Evolutionary conservation across 2,797 vertebrate genomes (phyloP), one percentile per base, ranked within the genome.

Genomic region (Hydrocynus forskahlii): DNA sequence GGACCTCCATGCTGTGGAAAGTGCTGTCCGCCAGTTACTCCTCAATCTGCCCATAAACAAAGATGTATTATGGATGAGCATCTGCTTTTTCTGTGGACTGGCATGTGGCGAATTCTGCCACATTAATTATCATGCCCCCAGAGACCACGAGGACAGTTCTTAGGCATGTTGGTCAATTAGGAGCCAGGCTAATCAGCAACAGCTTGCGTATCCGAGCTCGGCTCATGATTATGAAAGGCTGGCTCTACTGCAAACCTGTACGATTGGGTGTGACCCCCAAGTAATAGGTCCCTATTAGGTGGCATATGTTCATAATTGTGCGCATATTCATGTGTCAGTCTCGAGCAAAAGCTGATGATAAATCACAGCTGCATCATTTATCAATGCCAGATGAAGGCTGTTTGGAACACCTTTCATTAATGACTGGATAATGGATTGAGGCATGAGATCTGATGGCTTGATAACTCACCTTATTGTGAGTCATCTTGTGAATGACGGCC

Each of bases 291-390:
- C 52, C 40, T 69, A 60, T 75, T 60, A 80, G 43, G 19, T 38
- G 25, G 63, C 79, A 81, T 75, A 81, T 75, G 79, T 81, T 75
- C 79, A 68, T 23, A 72, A 55, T 72, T 72, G 17, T 19, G 50
- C 55, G 50, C 52, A 54, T 55, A 55, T 72, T 72, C 50, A 55
- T 54, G 45, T 19, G 52, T 72, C 69, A 55, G 68, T 21, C 21
- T 70, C 25, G 12, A 73, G 70, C 62, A 74, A 66, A 23, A 40
- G 60, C 48, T 60, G 72, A 59, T 40, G 64, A 60, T 75, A 69
- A 75, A 81, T 69, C 64, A 60, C 1, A 6, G 12, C 72, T 16
- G n/a, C 17, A 63, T 52, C 72, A 23, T 80, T 68, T 5, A 25
- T 81, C 79, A 81, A 69, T 69, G 79, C 48, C 79, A 75, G 68